Base-by-base conservation (phyloP, 2,113 vertebrate species). In the Oryzias javanicus region DNA sequence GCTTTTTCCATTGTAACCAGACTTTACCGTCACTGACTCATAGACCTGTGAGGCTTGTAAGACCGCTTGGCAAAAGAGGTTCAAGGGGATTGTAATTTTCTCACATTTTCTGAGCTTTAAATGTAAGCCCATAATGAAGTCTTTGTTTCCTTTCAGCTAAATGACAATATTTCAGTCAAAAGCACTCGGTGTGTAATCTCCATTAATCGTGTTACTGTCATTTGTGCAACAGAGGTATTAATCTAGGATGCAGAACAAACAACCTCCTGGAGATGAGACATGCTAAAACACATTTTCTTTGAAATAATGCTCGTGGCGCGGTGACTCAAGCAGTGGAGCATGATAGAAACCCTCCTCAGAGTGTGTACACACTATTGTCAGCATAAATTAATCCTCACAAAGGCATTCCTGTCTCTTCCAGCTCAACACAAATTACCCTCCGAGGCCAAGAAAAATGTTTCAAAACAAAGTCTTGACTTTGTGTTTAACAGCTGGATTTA, bases 341-440 rank as follows among this genome's bases (percentile, higher is more conserved):
- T 55, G 80, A 82, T 78, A 78, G 67, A 70, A 81, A 66, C 67
- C 69, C 57, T 60, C 68, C 69, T 71, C 60, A 62, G 60, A 74
- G 54, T 25, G 22, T 64, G 57, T 53, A 44, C 29, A 17, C 10
- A n/a, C 60, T 40, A 67, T 57, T 80, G 74, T 80, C 80, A 76
- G 73, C 66, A 72, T 45, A 76, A 69, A 82, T 57, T 66, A 57
- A 64, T 71, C 47, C 53, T 68, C 56, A 60, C 48, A 55, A 60
- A 54, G 47, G 29, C 56, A 71, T 73, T 82, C 74, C 54, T 35
- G 60, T 51, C n/a, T 22, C 51, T 59, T 61, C 6, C 57, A 57
- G 54, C 57, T 73, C 47, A 49, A 42, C 59, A 63, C 6, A 64
- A 57, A 70, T 54, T 51, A 27, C 14, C 49, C 25, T 55, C 42